A percentile compares a stretch with the other conserved stretches of the same genome.
Evolutionary conservation across 92 coral and sea anemone species (phyloP).

Genomic region (Heteractis magnifica): DNA sequence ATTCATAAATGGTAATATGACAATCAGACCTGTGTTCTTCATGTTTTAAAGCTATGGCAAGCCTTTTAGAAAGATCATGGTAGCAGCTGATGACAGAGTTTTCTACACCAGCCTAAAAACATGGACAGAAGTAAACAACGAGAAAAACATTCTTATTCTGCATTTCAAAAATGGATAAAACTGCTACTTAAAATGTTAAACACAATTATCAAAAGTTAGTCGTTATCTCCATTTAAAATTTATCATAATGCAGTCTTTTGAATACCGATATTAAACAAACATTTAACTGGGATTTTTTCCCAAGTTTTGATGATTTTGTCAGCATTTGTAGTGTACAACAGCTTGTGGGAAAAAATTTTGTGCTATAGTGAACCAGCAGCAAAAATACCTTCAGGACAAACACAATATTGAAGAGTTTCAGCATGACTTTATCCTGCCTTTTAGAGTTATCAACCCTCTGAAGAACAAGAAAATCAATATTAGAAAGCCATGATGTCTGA

Average conservation of each 20-base stretch:
- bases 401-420: conserved; percentile 93
- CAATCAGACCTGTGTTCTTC: conserved; percentile 78
- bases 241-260: too few relatives aligned
- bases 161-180: background rate
- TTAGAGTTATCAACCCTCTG: conserved; percentile 66
- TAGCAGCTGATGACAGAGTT: conserved; percentile 80
- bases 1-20: too few relatives aligned
- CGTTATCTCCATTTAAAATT: too few relatives aligned
- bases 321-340: too few relatives aligned
- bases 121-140: background rate
- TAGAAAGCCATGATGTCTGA: background rate
- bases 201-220: too few relatives aligned
- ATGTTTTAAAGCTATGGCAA: conserved; percentile 92
- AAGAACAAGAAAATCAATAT: background rate
- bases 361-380: background rate
- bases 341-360: background rate
- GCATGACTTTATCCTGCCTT: conserved; percentile 78
- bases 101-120: conserved; percentile 77
- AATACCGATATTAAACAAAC: too few relatives aligned
- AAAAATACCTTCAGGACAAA: conserved; percentile 85
- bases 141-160: background rate
- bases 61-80: conserved; percentile 87
- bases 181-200: background rate
- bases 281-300: too few relatives aligned
- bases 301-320: too few relatives aligned